Evolutionary conservation across 1,140 invertebrate genomes (phyloP), one percentile per base, ranked within the genome.

Genomic region (Atta texana): DNA sequence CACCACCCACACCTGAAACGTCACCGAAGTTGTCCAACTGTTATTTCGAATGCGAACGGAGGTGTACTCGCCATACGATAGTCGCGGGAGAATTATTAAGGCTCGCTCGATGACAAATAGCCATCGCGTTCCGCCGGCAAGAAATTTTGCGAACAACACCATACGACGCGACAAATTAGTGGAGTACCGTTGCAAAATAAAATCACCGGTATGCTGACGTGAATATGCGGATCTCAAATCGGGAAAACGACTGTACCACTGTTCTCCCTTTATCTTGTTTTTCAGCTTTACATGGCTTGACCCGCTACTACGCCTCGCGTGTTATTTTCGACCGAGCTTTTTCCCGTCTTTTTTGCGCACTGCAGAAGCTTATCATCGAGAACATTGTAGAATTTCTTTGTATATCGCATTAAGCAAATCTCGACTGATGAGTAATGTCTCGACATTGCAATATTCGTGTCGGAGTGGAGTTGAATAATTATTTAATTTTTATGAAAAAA

Each of bases 11-110:
- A 44, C 34, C 68, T 66, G 66, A 53, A 69, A 76, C 24, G 68
- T 59, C 66, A 14, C 57, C 34, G 24, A 63, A 91, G 76, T 90
- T 90, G 77, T 80, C 77, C 89, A 80, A 90, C 89, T 90, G 87
- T 90, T 90, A 87, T 88, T 78, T 69, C 55, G 53, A 53, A 57
- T 78, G 28, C 74, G 77, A 49, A 76, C 24, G 82, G 66, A 78
- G 74, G 78, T 69, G 63, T 80, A 51, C 39, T 69, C 66, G 59
- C 64, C 76, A 53, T 55, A 69, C 59, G 81, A 88, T 78, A 90
- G 63, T 66, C 63, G 34, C 49, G 61, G 12, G 49, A 88, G 77
- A 90, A 76, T 86, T 90, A 90, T 90, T 80, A 88, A 69, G 5
- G 69, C 51, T 57, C 31, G 34, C 51, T 18, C 39, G 55, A 49